Evolutionary conservation across 2,797 vertebrate species (phyloP), one percentile per base, ranked within the genome.

Genomic region (Diplodus sargus): DNA sequence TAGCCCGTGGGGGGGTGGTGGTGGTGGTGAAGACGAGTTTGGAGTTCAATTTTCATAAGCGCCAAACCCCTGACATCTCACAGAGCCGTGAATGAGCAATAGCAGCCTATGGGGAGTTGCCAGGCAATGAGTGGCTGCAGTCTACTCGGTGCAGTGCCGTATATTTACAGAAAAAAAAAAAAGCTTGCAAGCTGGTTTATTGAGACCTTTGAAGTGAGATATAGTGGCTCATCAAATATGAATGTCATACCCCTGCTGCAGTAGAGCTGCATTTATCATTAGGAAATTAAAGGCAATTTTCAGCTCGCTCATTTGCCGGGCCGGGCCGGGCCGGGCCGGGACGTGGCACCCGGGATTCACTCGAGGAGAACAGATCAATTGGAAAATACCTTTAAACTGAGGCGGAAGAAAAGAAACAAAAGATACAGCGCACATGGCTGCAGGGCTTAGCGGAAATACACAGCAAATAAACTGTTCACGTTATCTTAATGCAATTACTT

Each of bases 151-250:
- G 78, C 77, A 81, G n/a, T 67, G 82, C 80, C 72, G 60, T 81
- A 49, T 87, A 79, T 88, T 81, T 90, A 76, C 75, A 43, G 2
- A 43, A 45, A 5, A 45, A 15, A 15, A 45, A 60, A 71, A 75
- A 72, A 66, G 25, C 79, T 85, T 57, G 56, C 71, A 54, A 20
- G 63, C 79, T 84, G 66, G 71, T 91, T 93, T 89, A 92, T 89
- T 84, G 82, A 89, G 82, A 87, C 78, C 81, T 93, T 92, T 94
- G 85, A 92, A 90, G 91, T 86, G 88, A 85, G 68, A 87, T 89
- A 81, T 78, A 79, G 85, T 57, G 71, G 68, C 86, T 90, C 79
- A 90, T 91, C 82, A 93, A 93, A 90, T 87, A 90, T 88, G 79
- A 87, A 90, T 88, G 87, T 63, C 64, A 73, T 71, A 60, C 60